These are phyloP conservation scores for Cotesia chilonis DNA, from an alignment of 1,140 invertebrate genomes.

Conservation along the genomic window DNA sequence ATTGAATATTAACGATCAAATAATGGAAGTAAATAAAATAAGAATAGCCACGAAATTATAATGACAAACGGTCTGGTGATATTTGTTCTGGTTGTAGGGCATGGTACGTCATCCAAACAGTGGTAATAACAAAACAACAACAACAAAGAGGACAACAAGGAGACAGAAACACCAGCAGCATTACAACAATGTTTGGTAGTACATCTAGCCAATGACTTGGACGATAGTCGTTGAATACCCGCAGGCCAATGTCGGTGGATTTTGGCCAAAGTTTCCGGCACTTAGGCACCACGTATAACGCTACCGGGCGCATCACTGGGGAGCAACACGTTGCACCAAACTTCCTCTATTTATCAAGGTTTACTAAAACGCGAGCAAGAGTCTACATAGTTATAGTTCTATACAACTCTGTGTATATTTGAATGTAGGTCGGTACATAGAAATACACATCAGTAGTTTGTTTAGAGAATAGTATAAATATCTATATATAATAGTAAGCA, in stretches of 20 bases:
- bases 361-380: slow-evolving; percentile 38
- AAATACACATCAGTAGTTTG: slow-evolving; percentile 26
- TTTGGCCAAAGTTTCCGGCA: slow-evolving; percentile 45
- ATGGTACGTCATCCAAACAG: background rate
- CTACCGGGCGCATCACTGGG: slow-evolving; percentile 38
- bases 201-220: slow-evolving; percentile 1
- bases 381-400: background rate
- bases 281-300: slow-evolving; percentile 44
- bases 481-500: background rate
- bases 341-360: slow-evolving; percentile 53
- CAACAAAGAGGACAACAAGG: too few species aligned
- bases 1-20: background rate
- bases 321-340: slow-evolving; percentile 53
- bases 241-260: slow-evolving; percentile 27
- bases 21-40: background rate
- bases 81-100: background rate
- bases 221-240: slow-evolving; percentile 5
- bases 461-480: slow-evolving; percentile 1
- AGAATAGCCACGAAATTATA: background rate
- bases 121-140: too few species aligned
- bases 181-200: background rate
- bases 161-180: too few species aligned
- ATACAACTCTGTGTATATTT: background rate
- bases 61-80: background rate
- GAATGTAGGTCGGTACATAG: background rate